Percentiles rank a stretch among this genome's conserved stretches.
Conservation (phyloP, 2,113 vertebrate species). For the Danionella cerebrum region DNA sequence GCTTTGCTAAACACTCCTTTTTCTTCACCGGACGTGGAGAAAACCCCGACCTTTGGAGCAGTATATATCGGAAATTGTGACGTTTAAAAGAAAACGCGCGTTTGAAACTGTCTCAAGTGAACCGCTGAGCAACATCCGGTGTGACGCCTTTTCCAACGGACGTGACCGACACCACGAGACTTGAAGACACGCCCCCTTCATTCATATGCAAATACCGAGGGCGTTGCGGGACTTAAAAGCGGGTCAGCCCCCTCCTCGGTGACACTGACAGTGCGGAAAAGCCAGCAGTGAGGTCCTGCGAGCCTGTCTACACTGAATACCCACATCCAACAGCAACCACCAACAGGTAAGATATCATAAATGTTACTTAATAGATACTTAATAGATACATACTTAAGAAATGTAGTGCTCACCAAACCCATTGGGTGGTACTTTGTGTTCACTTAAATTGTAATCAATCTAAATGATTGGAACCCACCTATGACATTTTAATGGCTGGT, state of each 20-base stretch:
- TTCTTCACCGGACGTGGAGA: too few relatives aligned
- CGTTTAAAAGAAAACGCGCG: too few relatives aligned
- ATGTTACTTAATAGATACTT: too few relatives aligned
- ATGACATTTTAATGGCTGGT: too few relatives aligned
- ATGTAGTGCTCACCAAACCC: too few relatives aligned
- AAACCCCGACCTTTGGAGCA: too few relatives aligned
- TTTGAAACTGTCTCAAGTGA: neutral
- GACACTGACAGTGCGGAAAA: conserved; percentile 44
- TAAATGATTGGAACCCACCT: too few relatives aligned
- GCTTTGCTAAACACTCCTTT: too few relatives aligned
- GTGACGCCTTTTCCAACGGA: conserved; percentile 25
- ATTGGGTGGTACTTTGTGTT: neutral
- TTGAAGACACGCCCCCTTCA: neutral
- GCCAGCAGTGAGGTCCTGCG: conserved; percentile 38
- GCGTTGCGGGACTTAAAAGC: conserved; percentile 44
- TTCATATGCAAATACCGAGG: neutral
- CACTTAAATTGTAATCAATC: too few relatives aligned
- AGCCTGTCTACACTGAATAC: neutral
- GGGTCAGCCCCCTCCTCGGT: neutral
- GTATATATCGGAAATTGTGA: too few relatives aligned
- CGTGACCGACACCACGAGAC: conserved; percentile 53
- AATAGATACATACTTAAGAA: too few relatives aligned
- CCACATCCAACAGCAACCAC: neutral
- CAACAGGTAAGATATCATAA: conserved; percentile 12
- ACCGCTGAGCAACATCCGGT: neutral